Evolutionary conservation across 2,888 invertebrate genomes (phyloP).

Genomic region (Subacronicta megacephala): DNA sequence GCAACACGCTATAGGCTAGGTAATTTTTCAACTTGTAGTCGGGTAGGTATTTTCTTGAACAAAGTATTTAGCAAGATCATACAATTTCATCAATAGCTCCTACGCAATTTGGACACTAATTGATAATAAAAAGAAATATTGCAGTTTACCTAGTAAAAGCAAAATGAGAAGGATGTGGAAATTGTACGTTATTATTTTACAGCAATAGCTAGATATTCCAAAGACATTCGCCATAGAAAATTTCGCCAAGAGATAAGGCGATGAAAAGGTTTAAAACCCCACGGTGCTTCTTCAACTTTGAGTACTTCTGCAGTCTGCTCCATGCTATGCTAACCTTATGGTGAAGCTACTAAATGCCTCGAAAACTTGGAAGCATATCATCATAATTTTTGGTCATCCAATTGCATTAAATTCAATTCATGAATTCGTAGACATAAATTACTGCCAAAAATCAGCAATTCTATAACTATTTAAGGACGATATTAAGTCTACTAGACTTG

Average conservation of each 20-base stretch:
- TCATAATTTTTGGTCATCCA: too few relatives aligned
- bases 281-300: too few relatives aligned
- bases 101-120: slow-evolving; percentile 40
- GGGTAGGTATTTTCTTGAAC: slow-evolving; percentile 37
- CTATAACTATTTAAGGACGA: too few relatives aligned
- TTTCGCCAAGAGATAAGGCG: not conserved
- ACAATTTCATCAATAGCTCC: slow-evolving; percentile 41
- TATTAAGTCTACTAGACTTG: too few relatives aligned
- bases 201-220: not conserved
- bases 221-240: not conserved
- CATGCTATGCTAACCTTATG: too few relatives aligned
- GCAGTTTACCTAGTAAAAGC: slow-evolving; percentile 13
- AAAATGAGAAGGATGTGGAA: slow-evolving; percentile 28
- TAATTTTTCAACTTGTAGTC: slow-evolving; percentile 13
- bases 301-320: too few relatives aligned
- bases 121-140: slow-evolving; percentile 24
- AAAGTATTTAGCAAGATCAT: slow-evolving; percentile 32
- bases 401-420: too few relatives aligned
- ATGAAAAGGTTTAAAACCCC: too few relatives aligned
- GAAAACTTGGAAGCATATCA: too few relatives aligned
- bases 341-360: too few relatives aligned
- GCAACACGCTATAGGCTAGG: slow-evolving; percentile 8
- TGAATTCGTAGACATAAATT: too few relatives aligned
- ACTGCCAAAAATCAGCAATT: too few relatives aligned
- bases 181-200: not conserved